Evolutionary conservation across 2,797 vertebrate species (phyloP), one percentile per base, ranked within the genome.

Genomic region (Cyprinodon diabolis): DNA sequence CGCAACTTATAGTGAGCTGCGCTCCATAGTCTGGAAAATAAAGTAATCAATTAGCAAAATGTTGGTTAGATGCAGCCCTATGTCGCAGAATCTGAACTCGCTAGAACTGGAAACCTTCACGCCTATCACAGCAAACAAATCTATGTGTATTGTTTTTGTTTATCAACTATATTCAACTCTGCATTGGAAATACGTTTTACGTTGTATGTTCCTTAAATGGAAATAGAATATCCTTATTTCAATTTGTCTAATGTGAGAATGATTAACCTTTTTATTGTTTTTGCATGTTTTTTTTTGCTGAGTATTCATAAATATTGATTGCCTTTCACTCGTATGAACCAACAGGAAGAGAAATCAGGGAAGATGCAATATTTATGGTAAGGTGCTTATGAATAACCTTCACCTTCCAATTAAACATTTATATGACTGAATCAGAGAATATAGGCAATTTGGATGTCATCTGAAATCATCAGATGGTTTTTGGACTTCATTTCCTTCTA

Each of bases 31-130:
- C 30, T 3, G 0, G 30, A 30, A 30, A 30, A 30, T 30, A 30
- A 30, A 30, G 30, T 30, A 30, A 30, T 30, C 30, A 30, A 30
- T 3, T 30, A 3, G 30, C 30, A 30, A 30, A 30, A 30, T 30
- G 30, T 2, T 30, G 30, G 30, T 30, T 30, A 30, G 30, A 2
- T 30, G 30, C 30, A 3, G 30, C 30, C 30, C 2, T 30, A 30
- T 30, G 3, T 30, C 30, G 25, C 25, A 25, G 25, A 25, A 72
- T 60, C 70, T 19, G 1, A 83, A 79, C 65, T 69, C 68, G 69
- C 67, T 77, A 55, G 43, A 65, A 77, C 57, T 47, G 48, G 51
- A 71, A 74, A 21, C 58, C 35, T 73, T 75, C 67, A 74, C 35
- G 69, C 67, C 35, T 35, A 23, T 40, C 21, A 47, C 63, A 45